These are phyloP conservation scores for Choristoneura rosaceana DNA, from an alignment of 2,888 invertebrate genomes.

Conservation along the genomic window DNA sequence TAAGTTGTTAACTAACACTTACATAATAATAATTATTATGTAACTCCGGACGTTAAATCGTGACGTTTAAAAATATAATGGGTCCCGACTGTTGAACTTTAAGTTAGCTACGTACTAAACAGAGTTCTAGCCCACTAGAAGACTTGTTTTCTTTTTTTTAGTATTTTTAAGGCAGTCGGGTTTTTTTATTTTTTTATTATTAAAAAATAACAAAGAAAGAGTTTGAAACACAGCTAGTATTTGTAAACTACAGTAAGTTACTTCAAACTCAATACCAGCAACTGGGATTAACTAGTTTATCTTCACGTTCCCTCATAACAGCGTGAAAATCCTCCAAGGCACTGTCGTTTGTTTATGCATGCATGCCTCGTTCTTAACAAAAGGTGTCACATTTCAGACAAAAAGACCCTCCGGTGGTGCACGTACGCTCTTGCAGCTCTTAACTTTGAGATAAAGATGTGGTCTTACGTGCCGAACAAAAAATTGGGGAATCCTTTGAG, in stretches of 20 bases:
- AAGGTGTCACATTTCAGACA: slow-evolving; percentile 52
- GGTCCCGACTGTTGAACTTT: too few species aligned
- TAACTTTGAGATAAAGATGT: slow-evolving; percentile 38
- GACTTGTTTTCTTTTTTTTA: too few species aligned
- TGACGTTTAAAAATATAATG: too few species aligned
- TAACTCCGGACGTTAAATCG: too few species aligned
- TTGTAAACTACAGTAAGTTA: background rate
- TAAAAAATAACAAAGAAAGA: too few species aligned
- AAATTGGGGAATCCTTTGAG: slow-evolving; percentile 27
- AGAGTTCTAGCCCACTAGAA: too few species aligned
- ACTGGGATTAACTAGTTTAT: background rate
- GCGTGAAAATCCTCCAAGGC: slow-evolving; percentile 23
- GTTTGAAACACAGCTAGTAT: too few species aligned
- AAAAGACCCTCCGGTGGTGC: slow-evolving; percentile 48
- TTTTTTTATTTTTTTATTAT: too few species aligned
- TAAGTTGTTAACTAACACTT: too few species aligned
- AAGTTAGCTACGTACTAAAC: too few species aligned
- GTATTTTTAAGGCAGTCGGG: too few species aligned
- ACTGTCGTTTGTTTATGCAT: slow-evolving; percentile 46
- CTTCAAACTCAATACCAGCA: background rate
- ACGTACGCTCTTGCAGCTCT: slow-evolving; percentile 48
- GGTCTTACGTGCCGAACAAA: slow-evolving; percentile 34
- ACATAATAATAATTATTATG: too few species aligned
- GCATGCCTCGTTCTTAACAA: slow-evolving; percentile 47
- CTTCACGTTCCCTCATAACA: background rate